Conservation (phyloP, 2,888 invertebrate genomes). For the Coelinius sp. region DNA sequence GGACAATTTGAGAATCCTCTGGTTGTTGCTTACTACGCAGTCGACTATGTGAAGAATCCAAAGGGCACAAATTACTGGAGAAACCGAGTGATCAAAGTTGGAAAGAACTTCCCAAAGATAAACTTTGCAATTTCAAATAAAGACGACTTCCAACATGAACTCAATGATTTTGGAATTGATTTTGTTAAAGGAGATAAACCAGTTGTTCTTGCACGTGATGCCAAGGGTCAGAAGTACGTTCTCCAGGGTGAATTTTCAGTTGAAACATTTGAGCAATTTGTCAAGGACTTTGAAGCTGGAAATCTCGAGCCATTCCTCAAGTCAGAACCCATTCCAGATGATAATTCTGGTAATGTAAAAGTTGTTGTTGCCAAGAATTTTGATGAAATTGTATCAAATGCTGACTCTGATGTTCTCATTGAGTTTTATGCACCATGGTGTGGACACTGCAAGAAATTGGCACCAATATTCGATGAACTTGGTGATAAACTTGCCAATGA, state of each 20-base stretch:
- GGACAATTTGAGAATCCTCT: conserved; percentile 91
- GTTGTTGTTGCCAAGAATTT: conserved; percentile 98
- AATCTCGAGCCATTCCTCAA: conserved; percentile 93
- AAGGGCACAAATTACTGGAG: conserved; percentile 99
- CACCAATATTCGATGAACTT: conserved; percentile 94
- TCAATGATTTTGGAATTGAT: conserved; percentile 94
- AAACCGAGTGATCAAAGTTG: conserved; percentile 93
- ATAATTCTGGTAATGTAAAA: conserved; percentile 86
- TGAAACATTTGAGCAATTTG: conserved; percentile 87
- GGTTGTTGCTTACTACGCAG: conserved; percentile 91
- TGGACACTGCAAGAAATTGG: conserved; percentile 97
- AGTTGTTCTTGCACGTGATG: conserved; percentile 86
- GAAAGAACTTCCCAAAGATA: conserved; percentile 79
- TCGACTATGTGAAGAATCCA: conserved; percentile 96
- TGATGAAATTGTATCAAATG: conserved; percentile 91
- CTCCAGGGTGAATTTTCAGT: conserved; percentile 93
- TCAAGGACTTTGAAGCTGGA: conserved; percentile 85
- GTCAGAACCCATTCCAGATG: conserved; percentile 92
- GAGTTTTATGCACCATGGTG: conserved; percentile 99
- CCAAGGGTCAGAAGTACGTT: conserved; percentile 89
- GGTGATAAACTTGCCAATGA: conserved; percentile 90
- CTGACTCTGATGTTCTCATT: conserved; percentile 92
- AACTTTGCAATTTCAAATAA: conserved; percentile 93
- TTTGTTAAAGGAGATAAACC: conserved; percentile 92
- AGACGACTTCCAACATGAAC: conserved; percentile 94